Evolutionary conservation across 2,797 vertebrate genomes (phyloP), one percentile per base, ranked within the genome.

Genomic region (Sebastes melanostomus): DNA sequence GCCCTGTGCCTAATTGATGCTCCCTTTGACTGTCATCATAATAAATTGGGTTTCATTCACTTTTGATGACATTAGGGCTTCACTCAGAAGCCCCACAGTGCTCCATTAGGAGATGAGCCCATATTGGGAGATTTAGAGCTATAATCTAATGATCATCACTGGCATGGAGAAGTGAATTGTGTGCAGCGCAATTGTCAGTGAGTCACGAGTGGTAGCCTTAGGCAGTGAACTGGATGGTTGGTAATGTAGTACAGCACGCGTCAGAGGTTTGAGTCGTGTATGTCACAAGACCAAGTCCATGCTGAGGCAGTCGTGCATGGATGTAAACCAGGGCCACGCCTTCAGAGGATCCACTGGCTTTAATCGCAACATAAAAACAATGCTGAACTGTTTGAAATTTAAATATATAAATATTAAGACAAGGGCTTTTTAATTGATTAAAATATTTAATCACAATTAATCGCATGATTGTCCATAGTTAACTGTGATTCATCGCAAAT

Each of bases 31-130:
- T 87, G 82, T 80, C 90, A 87, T 91, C 75, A 60, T 82, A 89
- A 88, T 86, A 87, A 90, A 93, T 75, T 86, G 61, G 75, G 71
- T 81, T 91, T 89, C 73, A 84, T 91, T 89, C 74, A 85, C 78
- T 75, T 81, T 89, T 82, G 78, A 93, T 86, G 83, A 80, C 66
- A 89, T 84, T 83, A 88, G 62, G 69, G 87, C 70, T 69, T 86
- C 72, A 80, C 73, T 85, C 56, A 68, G 72, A 87, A 68, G 80
- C 78, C 66, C 38, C 22, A 58, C 76, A 71, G 82, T 58, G 76
- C 82, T 88, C 68, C 72, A 75, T 86, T 78, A 86, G 78, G 75
- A 74, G 58, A 66, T 32, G 59, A 83, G 82, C 56, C 74, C 76
- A 68, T 75, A 73, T 76, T 72, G 76, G 78, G 72, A 84, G 75